Conservation (phyloP, 2,797 vertebrate species). For the Synaphobranchus kaupii region DNA sequence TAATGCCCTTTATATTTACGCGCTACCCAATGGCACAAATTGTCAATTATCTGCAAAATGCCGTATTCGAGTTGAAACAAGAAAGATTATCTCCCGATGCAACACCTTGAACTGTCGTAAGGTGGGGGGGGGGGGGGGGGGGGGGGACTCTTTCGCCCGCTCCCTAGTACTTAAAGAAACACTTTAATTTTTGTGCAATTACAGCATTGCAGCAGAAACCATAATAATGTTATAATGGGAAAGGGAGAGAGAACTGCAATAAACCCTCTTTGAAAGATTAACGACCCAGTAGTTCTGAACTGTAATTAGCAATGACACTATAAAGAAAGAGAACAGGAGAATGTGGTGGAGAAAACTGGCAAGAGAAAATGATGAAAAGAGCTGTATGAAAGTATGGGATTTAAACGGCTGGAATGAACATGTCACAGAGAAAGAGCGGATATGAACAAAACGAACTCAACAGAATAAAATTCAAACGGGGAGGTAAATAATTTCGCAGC, state of each 20-base stretch:
- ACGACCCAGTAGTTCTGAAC: conserved; percentile 70
- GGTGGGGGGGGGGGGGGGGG: neutral
- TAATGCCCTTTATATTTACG: conserved; percentile 40
- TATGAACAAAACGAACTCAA: conserved; percentile 23
- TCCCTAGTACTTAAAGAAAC: conserved; percentile 60
- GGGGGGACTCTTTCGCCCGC: conserved; percentile 50
- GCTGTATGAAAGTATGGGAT: conserved; percentile 14
- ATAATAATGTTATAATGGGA: conserved; percentile 81
- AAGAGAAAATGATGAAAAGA: conserved; percentile 30
- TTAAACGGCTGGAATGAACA: conserved; percentile 48
- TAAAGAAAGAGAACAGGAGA: conserved; percentile 49
- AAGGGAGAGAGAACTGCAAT: conserved; percentile 75
- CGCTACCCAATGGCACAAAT: conserved; percentile 36
- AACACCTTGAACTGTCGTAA: conserved; percentile 62
- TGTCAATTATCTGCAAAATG: conserved; percentile 32
- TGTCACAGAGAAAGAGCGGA: conserved; percentile 25
- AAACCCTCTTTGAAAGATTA: conserved; percentile 80
- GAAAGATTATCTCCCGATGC: conserved; percentile 51
- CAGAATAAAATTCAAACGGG: conserved; percentile 14
- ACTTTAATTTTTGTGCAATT: conserved; percentile 64
- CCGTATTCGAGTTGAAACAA: conserved; percentile 62
- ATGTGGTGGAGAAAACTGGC: conserved; percentile 40
- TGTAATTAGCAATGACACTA: conserved; percentile 77
- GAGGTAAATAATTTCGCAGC: neutral
- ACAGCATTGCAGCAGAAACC: conserved; percentile 73